Percentiles rank a stretch among this genome's conserved stretches.
phyloP scores from a whole-genome alignment of 1,140 invertebrate genomes.

The Manduca sexta region DNA sequence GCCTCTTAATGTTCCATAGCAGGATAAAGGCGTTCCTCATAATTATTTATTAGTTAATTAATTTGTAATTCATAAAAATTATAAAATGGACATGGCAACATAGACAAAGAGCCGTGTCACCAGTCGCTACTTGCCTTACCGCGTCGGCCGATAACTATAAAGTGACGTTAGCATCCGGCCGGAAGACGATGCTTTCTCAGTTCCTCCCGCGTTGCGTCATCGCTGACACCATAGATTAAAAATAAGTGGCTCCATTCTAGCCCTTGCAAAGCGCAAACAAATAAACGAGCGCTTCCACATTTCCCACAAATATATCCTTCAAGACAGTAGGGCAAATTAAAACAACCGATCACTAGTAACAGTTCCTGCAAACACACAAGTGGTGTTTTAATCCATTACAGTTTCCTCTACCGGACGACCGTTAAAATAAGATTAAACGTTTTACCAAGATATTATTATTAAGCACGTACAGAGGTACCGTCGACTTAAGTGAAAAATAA shows the following conservation, averaged over 20 bases:
- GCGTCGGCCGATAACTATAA: constrained; percentile 8
- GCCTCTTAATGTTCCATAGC: too few relatives aligned
- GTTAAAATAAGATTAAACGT: constrained; percentile 36
- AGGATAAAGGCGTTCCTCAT: too few relatives aligned
- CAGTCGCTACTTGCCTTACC: not conserved
- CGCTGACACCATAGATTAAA: not conserved
- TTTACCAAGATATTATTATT: constrained; percentile 6
- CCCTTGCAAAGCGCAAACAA: too few relatives aligned
- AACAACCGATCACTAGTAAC: too few relatives aligned
- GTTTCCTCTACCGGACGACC: constrained; percentile 22
- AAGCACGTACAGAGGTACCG: constrained; percentile 2
- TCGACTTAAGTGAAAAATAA: constrained; percentile 23
- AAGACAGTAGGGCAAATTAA: too few relatives aligned
- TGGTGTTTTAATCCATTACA: constrained; percentile 12
- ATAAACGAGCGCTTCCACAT: constrained; percentile 1
- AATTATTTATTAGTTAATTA: too few relatives aligned
- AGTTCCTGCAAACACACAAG: not conserved
- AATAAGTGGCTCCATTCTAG: too few relatives aligned
- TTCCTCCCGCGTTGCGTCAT: constrained; percentile 11
- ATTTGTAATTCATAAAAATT: too few relatives aligned
- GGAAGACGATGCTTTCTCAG: constrained; percentile 21
- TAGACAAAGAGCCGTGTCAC: too few relatives aligned
- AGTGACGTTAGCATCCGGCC: constrained; percentile 12
- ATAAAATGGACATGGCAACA: too few relatives aligned
- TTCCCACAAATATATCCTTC: not conserved